Conservation (phyloP, 2,888 invertebrate species). For the Boloria selene region DNA sequence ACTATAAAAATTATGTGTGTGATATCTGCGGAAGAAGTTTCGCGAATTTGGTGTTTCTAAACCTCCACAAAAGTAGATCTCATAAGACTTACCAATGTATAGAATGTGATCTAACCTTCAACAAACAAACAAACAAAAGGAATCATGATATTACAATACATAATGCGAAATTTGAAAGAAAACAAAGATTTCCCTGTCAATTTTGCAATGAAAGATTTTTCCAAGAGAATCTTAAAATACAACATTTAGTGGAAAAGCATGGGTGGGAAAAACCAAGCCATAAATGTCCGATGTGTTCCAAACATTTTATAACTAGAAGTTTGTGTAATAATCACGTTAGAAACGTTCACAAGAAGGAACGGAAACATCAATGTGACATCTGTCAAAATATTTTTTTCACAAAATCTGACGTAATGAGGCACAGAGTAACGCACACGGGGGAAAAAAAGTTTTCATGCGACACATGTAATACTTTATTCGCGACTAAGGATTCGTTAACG, state of each 20-base stretch:
- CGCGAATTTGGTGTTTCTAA: conserved; percentile 64
- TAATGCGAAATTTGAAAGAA: conserved; percentile 50
- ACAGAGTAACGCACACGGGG: conserved; percentile 64
- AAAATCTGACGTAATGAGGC: conserved; percentile 62
- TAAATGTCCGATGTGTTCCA: conserved; percentile 59
- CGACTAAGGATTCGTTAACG: conserved; percentile 65
- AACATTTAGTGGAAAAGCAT: conserved; percentile 60
- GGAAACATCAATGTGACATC: conserved; percentile 62
- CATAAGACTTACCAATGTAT: conserved; percentile 57
- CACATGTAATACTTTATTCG: conserved; percentile 59
- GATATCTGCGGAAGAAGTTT: conserved; percentile 70
- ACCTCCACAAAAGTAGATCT: conserved; percentile 60
- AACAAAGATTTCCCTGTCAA: conserved; percentile 59
- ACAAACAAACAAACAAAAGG: conserved; percentile 47
- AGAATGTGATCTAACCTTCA: conserved; percentile 54
- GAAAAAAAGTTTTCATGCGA: conserved; percentile 62
- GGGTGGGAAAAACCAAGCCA: conserved; percentile 59
- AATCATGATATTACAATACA: conserved; percentile 50
- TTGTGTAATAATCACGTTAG: conserved; percentile 67
- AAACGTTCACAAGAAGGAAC: conserved; percentile 69
- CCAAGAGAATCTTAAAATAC: conserved; percentile 57
- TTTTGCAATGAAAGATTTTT: conserved; percentile 60
- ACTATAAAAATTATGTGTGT: conserved; percentile 70
- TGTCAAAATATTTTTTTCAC: conserved; percentile 68
- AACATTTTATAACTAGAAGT: conserved; percentile 64